Base-by-base conservation (phyloP, 2,888 invertebrate genomes). In the Isoperla grammatica region DNA sequence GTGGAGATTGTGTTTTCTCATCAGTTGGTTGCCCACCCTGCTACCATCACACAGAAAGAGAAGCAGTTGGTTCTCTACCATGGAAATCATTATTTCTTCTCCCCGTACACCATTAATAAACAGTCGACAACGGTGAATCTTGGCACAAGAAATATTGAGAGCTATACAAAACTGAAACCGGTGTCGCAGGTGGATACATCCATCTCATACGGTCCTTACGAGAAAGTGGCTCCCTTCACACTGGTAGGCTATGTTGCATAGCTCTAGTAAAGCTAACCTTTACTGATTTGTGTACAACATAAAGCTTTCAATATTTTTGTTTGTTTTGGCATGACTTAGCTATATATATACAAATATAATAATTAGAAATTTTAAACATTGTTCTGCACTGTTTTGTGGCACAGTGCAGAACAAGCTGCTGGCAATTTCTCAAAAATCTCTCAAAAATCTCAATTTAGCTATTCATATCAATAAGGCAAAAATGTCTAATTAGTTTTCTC, bases 141-240 rank as follows among this genome's bases (percentile, higher is more conserved):
- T 56, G 85, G 88, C 49, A 87, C 93, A 0, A 83, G 86, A 66
- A 88, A 82, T 66, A 79, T 97, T 15, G 93, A 95, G 72, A 84
- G 83, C 1, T 93, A 87, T 72, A 86, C 90, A 0, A 90, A 89
- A 74, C 73, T 87, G 1, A 91, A 90, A 71, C 95, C 95, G 1
- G 85, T 86, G 48, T 78, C 84, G 9, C 86, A 88, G 67, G 81
- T 84, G 54, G 94, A 95, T 64, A 86, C 85, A 22, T 81, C 83
- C n/a, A 82, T 99, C 50, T 83, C 79, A 1, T 96, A 95, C 73
- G 99, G 99, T 4, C 90, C 96, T 0, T 96, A 88, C 72, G 83
- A 87, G 58, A 87, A 90, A 67, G 79, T 87, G 61, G 77, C 80
- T 63, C 76, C 84, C 0, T 81, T 80, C 66, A 72, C 79, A 20